These are phyloP conservation scores for Pseudochirops cupreus DNA, from an alignment of 2,797 vertebrate species.

Conservation along the genomic window DNA sequence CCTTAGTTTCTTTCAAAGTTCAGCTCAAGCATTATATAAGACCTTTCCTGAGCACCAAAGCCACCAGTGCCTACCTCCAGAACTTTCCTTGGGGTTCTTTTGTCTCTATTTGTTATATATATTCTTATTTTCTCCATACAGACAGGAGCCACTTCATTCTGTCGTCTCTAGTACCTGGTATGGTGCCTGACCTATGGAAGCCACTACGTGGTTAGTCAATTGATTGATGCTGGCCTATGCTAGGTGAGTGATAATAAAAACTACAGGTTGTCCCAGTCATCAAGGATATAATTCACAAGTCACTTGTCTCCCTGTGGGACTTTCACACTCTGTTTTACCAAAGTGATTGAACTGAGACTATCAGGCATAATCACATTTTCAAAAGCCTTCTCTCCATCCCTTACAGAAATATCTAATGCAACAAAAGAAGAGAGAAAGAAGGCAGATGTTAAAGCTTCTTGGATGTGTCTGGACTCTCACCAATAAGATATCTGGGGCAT, in stretches of 20 bases:
- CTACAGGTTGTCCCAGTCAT: neutral
- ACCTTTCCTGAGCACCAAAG: neutral
- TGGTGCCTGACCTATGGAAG: neutral
- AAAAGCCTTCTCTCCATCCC: slow-evolving; percentile 12
- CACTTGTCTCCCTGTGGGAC: slow-evolving; percentile 48
- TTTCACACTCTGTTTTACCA: slow-evolving; percentile 51
- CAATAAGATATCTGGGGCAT: neutral
- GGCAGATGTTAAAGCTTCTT: slow-evolving; percentile 9
- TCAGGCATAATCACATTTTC: slow-evolving; percentile 46
- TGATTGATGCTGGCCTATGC: neutral
- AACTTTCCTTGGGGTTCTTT: neutral
- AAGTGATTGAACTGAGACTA: slow-evolving; percentile 30
- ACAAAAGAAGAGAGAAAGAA: neutral
- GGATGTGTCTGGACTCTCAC: neutral
- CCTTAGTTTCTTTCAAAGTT: neutral
- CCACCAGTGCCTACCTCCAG: neutral
- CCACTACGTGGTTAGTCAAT: neutral
- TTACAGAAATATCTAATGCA: neutral
- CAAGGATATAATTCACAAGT: slow-evolving; percentile 35
- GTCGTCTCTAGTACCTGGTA: neutral
- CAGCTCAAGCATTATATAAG: neutral
- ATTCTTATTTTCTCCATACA: neutral
- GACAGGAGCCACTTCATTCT: neutral
- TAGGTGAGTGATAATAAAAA: neutral
- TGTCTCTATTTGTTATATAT: neutral